Percentiles rank a stretch among this genome's conserved stretches.
Conservation (phyloP, 2,113 vertebrate genomes). For the Prolemur simus region DNA sequence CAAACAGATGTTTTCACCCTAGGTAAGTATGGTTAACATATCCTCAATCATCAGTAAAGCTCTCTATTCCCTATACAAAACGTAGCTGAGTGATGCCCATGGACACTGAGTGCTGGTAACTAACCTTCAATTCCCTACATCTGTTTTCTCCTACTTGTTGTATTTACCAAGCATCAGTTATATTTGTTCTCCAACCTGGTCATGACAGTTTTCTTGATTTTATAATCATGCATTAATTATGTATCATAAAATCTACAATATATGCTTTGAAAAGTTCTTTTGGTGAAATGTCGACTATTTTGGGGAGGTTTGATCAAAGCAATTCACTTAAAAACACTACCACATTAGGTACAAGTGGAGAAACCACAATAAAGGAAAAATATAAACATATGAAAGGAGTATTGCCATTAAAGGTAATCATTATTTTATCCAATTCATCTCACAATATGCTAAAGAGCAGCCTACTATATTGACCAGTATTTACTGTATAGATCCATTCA, state of each 20-base stretch:
- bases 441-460: neutral
- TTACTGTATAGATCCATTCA: neutral
- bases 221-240: neutral
- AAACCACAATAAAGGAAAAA: slow-evolving; percentile 7
- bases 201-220: neutral
- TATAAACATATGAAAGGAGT: neutral
- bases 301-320: neutral
- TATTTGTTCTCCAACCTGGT: neutral
- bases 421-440: neutral
- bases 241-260: neutral
- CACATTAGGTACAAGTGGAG: neutral
- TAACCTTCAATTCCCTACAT: neutral
- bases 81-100: neutral
- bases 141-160: neutral
- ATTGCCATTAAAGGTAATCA: neutral
- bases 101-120: neutral
- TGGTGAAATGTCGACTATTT: neutral
- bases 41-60: neutral
- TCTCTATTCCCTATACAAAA: neutral
- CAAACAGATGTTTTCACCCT: neutral
- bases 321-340: neutral
- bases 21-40: neutral
- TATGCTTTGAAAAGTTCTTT: neutral
- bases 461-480: neutral
- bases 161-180: neutral